Base-by-base conservation (phyloP, 2,888 invertebrate genomes). In the Xestia ashworthii region DNA sequence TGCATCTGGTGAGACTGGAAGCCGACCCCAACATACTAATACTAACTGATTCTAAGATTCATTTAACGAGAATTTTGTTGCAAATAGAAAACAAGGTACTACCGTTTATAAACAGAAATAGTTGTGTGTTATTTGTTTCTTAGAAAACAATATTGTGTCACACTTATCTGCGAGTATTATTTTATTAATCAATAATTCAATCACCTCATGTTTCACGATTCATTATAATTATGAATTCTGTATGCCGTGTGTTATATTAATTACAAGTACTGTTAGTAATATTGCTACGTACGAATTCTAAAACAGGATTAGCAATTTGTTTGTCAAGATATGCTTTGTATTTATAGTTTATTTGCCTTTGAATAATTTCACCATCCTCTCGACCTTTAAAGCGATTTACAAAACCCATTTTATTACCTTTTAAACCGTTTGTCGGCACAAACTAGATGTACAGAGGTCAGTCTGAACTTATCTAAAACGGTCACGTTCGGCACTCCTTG, bases 401-500 rank as follows among this genome's bases (percentile, higher is more conserved):
- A 41, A 48, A 60, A 14, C 14, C 41, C 38, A 50, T 78, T 65
- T 71, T 84, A 48, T 74, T 80, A 76, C 65, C 68, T 67, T 71
- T 48, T 32, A 74, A 72, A 22, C 22, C 12, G 53, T 73, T 71
- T 73, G 64, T 82, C 71, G 67, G 71, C 48, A 73, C 41, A 5
- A 74, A 75, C 64, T 75, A 84, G 73, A n/a, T 32, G 25, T 41
- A 48, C 64, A 69, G 58, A 87, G 83, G 87, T 88, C 88, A 87
- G 64, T 41, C 6, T 53, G 50, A 75, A 81, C 76, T 82, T 83
- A 82, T 83, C 72, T 73, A 85, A 85, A 83, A 75, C 66, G 62
- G 65, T 87, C 87, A 88, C 86, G 88, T 84, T 81, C 65, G 74
- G 68, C 80, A 72, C 79, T 70, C 76, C 76, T 78, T 70, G 73